Evolutionary conservation across 2,888 invertebrate species (phyloP).

Genomic region (Lithophane ornitopus): DNA sequence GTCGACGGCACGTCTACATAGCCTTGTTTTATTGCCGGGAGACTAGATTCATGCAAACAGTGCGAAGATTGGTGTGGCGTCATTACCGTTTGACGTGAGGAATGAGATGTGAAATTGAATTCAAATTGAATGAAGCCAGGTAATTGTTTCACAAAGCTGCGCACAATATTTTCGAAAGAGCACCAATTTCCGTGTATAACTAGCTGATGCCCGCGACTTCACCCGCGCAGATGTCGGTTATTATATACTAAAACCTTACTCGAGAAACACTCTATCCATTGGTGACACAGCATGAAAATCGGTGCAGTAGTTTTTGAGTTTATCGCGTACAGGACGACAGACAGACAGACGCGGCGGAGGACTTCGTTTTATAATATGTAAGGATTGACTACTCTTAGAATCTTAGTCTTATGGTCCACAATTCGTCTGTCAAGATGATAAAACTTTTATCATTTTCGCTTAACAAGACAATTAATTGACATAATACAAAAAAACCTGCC

Average conservation of each 20-base stretch:
- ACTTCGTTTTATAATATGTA: too few relatives aligned
- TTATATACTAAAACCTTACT: too few relatives aligned
- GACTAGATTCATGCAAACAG: constrained; percentile 44
- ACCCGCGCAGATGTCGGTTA: too few relatives aligned
- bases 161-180: background rate
- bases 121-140: constrained; percentile 40
- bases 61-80: constrained; percentile 42
- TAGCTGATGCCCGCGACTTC: too few relatives aligned
- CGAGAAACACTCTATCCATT: too few relatives aligned
- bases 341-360: too few relatives aligned
- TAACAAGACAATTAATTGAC: background rate
- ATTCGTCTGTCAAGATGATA: background rate
- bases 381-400: background rate
- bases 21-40: constrained; percentile 37
- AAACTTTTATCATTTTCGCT: background rate
- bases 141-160: constrained; percentile 27
- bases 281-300: too few relatives aligned
- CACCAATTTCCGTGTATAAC: constrained; percentile 16
- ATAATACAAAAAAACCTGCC: background rate
- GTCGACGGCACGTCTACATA: constrained; percentile 34
- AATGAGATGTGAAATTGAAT: constrained; percentile 46
- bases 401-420: background rate
- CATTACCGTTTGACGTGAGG: constrained; percentile 43
- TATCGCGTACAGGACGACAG: too few relatives aligned
- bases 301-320: too few relatives aligned